Evolutionary conservation across 2,797 vertebrate genomes (phyloP).

Genomic region (Enteromius argenteus): DNA sequence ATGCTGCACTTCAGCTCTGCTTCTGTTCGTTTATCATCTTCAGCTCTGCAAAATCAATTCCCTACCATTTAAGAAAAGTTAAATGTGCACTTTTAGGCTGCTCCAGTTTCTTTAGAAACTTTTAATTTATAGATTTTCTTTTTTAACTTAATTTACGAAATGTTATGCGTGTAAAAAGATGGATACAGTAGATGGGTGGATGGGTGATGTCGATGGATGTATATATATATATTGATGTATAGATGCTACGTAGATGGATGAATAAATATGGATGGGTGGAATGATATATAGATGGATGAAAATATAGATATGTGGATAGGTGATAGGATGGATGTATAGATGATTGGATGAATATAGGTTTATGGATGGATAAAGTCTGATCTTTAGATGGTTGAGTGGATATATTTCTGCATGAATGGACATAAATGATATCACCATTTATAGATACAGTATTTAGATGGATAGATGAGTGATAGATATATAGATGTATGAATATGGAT

Average conservation of each 20-base stretch:
- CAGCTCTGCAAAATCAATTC: background rate
- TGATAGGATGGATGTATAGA: background rate
- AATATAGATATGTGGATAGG: background rate
- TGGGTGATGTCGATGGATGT: background rate
- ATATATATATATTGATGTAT: background rate
- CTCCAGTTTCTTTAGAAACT: background rate
- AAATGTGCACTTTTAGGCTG: background rate
- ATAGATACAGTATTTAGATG: background rate
- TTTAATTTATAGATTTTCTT: background rate
- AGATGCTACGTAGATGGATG: background rate
- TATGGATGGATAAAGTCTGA: background rate
- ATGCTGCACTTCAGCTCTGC: background rate
- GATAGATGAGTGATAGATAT: background rate
- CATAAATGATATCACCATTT: too few species aligned
- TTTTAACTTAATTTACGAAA: background rate
- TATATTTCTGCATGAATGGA: background rate
- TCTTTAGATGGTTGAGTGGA: background rate
- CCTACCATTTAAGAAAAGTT: background rate
- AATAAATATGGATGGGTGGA: background rate
- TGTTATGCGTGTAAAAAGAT: background rate
- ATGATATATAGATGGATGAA: background rate
- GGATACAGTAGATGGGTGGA: background rate
- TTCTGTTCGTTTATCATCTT: conserved; percentile 7
- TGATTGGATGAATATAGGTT: background rate
- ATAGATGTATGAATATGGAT: too few species aligned